Conservation (phyloP, 1,140 invertebrate species). For the Anthonomus grandis region DNA sequence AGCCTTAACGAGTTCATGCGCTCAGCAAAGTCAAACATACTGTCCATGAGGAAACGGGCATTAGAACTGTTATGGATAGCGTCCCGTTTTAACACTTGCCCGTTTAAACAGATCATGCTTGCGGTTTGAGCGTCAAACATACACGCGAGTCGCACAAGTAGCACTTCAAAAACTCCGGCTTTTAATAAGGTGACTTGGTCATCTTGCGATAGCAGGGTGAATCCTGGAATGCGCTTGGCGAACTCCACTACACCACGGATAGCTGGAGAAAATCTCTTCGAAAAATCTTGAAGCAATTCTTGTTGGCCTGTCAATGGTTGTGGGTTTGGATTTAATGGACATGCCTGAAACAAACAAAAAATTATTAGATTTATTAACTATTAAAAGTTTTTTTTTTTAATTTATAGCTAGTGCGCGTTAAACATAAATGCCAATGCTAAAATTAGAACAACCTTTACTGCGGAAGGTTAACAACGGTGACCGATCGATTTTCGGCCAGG, state of each 20-base stretch:
- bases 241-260: conserved; percentile 97
- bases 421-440: conserved; percentile 16
- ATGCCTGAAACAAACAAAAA: conserved; percentile 70
- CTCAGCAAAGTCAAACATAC: conserved; percentile 96
- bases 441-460: conserved; percentile 23
- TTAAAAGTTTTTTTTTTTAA: too few species aligned
- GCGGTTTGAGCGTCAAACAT: conserved; percentile 90
- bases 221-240: conserved; percentile 95
- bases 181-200: conserved; percentile 96
- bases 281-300: conserved; percentile 81
- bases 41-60: conserved; percentile 91
- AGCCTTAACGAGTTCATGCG: conserved; percentile 86
- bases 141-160: conserved; percentile 88
- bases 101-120: conserved; percentile 90
- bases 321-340: conserved; percentile 91
- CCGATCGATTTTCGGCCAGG: conserved; percentile 11
- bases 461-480: conserved; percentile 18
- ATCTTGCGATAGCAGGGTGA: conserved; percentile 89
- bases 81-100: conserved; percentile 85
- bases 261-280: conserved; percentile 89
- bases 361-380: background rate
- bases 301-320: conserved; percentile 74
- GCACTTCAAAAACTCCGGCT: conserved; percentile 90
- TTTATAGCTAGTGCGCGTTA: background rate
- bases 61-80: conserved; percentile 87